These are phyloP conservation scores for Sebastes flavidus DNA, from an alignment of 2,797 vertebrate genomes.

Conservation along the genomic window DNA sequence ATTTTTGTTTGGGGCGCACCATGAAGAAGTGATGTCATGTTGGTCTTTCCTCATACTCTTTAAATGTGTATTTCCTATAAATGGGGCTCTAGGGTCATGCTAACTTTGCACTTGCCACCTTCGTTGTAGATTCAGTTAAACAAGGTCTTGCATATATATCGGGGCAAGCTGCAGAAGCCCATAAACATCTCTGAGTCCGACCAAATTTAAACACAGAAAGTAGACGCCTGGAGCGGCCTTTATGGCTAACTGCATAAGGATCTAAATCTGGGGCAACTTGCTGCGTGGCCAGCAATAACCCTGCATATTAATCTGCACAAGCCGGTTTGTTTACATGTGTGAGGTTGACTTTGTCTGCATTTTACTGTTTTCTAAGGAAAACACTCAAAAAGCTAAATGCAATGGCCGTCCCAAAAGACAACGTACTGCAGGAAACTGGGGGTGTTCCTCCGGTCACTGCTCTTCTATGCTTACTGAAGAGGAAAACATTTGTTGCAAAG, in stretches of 20 bases:
- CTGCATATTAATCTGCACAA: background rate
- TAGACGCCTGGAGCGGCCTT: background rate
- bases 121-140: background rate
- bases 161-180: background rate
- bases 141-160: background rate
- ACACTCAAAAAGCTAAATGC: background rate
- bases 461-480: background rate
- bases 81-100: background rate
- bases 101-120: background rate
- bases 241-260: background rate
- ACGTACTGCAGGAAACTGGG: background rate
- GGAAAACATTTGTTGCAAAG: background rate
- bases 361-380: background rate
- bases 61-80: background rate
- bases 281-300: background rate
- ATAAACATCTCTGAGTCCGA: background rate
- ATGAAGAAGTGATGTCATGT: too few relatives aligned
- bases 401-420: background rate
- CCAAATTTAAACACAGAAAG: background rate
- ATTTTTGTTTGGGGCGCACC: background rate
- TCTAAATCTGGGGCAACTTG: slow-evolving; percentile 4
- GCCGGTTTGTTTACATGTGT: background rate
- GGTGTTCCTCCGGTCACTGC: background rate
- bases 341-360: background rate
- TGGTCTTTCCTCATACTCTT: background rate